Conservation (phyloP, 2,888 invertebrate species). For the Chorisops tibialis region DNA sequence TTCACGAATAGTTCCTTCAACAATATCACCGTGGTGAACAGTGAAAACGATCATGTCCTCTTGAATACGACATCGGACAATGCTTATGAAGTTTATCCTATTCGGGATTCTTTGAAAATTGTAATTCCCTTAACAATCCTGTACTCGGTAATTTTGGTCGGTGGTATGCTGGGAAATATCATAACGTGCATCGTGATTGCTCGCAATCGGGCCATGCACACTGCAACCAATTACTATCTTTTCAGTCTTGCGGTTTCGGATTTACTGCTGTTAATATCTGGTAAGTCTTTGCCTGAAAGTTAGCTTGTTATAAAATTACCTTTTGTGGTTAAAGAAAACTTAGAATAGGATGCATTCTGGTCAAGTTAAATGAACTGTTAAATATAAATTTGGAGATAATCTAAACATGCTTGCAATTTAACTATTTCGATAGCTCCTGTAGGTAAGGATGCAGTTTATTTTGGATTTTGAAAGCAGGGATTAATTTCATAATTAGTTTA, state of each 20-base stretch:
- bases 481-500: no score
- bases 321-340: no score
- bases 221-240: constrained; percentile 76
- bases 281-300: no score
- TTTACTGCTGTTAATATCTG: constrained; percentile 70
- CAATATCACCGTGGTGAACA: not conserved
- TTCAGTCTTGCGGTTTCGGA: constrained; percentile 85
- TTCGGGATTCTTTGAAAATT: constrained; percentile 20
- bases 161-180: constrained; percentile 77
- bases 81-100: constrained; percentile 10
- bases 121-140: constrained; percentile 61
- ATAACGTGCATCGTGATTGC: constrained; percentile 82
- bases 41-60: not conserved
- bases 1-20: not conserved
- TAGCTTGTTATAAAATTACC: no score
- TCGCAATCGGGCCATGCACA: constrained; percentile 78
- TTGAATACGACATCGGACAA: not conserved
- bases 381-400: no score
- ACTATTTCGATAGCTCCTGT: no score
- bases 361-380: no score
- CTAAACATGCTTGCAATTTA: no score
- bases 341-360: no score
- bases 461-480: no score
- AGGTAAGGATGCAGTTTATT: no score
- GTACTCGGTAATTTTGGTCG: constrained; percentile 61